Evolutionary conservation across 2,888 invertebrate species (phyloP).

Genomic region (Ophion slaviceki): DNA sequence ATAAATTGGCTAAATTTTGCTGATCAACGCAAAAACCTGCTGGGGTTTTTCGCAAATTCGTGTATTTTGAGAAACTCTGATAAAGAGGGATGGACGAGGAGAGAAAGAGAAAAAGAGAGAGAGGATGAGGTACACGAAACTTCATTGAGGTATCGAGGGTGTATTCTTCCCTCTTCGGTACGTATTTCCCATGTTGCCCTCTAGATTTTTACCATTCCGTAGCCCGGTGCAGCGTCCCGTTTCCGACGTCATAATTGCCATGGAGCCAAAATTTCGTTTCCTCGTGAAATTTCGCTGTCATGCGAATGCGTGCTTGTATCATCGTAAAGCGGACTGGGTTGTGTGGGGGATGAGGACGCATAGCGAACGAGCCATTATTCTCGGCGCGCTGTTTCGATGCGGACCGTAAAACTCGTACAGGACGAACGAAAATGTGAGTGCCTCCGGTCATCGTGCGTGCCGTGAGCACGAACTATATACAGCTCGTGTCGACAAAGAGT

Average conservation of each 20-base stretch:
- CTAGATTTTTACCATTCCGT: conserved; percentile 29
- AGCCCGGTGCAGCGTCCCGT: not conserved
- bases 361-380: conserved; percentile 56
- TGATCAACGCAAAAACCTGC: conserved; percentile 80
- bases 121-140: conserved; percentile 1
- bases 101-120: not conserved
- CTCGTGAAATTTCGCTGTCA: conserved; percentile 47
- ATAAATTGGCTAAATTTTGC: conserved; percentile 83
- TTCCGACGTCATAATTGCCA: conserved; percentile 32
- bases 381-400: conserved; percentile 61
- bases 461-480: conserved; percentile 37
- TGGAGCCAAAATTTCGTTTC: conserved; percentile 33
- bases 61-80: conserved; percentile 43
- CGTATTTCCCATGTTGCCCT: conserved; percentile 28
- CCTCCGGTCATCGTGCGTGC: conserved; percentile 52
- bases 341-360: not conserved
- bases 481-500: conserved; percentile 13
- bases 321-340: conserved; percentile 24
- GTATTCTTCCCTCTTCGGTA: conserved; percentile 43
- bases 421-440: conserved; percentile 55
- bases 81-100: conserved; percentile 29
- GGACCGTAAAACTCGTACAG: conserved; percentile 59
- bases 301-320: conserved; percentile 14
- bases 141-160: conserved; percentile 52
- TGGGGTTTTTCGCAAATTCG: conserved; percentile 66